Base-by-base conservation (phyloP, 2,888 invertebrate genomes). In the Slavum lentiscoides region DNA sequence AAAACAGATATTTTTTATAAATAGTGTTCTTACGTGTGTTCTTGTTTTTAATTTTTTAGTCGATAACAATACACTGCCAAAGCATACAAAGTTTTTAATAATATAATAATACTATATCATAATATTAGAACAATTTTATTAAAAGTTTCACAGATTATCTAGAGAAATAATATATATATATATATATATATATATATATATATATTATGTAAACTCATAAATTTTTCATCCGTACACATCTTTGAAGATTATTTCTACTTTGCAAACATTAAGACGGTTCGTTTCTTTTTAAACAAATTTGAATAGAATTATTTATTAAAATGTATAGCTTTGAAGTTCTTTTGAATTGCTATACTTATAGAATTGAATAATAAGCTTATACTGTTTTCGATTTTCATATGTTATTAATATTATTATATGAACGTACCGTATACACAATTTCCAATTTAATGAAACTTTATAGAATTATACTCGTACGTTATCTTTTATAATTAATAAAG, bases 121-220 rank as follows among this genome's bases (percentile, higher is more conserved):
- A 8, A 19, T 19, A 43, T 43, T 30, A 30, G 43, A 39, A 6
- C n/a, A 8, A 70, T n/a, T 37, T n/a, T 15, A 70, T 58, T 58
- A 58, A 70, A 58, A 70, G 69, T 70, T 70, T 58, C 43, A 21
- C 7, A 49, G 43, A 67, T 21, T 70, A 58, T 70, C 39, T 39
- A 58, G 58, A 58, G 13, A 37, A 58, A 69, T 55, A 17, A 64
- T 7, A 19, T 19, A 30, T 13, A 30, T 39, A n/a, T n/a, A n/a
- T n/a, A n/a, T n/a, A n/a, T n/a, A n/a, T n/a, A n/a, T n/a, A n/a
- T n/a, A n/a, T n/a, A n/a, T n/a, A n/a, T n/a, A 30, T 4, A 30
- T 43, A 64, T 64, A 37, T 19, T 30, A 19, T 64, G 37, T 55
- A 69, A n/a, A 37, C 15, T 6, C 7, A 13, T 53, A 19, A 4